phyloP scores from a whole-genome alignment of 2,888 invertebrate species.

The Dinocampus coccinellae region DNA sequence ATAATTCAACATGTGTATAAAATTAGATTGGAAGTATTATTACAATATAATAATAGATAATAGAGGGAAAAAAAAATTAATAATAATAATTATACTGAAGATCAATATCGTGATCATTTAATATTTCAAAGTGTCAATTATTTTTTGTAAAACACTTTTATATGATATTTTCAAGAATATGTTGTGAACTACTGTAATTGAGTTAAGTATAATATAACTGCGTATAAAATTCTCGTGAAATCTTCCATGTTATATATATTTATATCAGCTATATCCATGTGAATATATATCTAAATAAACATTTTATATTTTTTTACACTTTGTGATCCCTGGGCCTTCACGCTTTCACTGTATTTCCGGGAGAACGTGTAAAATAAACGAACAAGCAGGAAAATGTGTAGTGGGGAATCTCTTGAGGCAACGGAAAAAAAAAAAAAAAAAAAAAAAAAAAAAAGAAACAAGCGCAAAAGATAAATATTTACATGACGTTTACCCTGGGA shows the following conservation, averaged over 20 bases:
- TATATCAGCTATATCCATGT: conserved; percentile 5
- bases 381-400: background rate
- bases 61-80: too few relatives aligned
- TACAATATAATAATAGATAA: too few relatives aligned
- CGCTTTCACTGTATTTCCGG: conserved; percentile 20
- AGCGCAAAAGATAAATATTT: conserved; percentile 7
- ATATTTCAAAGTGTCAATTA: too few relatives aligned
- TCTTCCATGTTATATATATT: conserved; percentile 2
- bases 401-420: background rate
- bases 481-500: conserved; percentile 9
- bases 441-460: conserved; percentile 1
- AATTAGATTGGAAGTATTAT: too few relatives aligned
- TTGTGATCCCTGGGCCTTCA: background rate
- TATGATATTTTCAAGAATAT: too few relatives aligned
- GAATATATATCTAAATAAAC: conserved; percentile 29
- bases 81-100: too few relatives aligned
- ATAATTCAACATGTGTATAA: background rate
- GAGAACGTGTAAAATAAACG: background rate
- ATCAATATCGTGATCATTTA: too few relatives aligned
- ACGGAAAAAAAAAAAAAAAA: background rate
- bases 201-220: too few relatives aligned
- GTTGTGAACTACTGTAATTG: too few relatives aligned
- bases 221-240: conserved; percentile 8
- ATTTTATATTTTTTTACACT: conserved; percentile 3
- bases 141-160: too few relatives aligned